Conservation (phyloP, 2,888 invertebrate species). For the Cephus rjabovi region DNA sequence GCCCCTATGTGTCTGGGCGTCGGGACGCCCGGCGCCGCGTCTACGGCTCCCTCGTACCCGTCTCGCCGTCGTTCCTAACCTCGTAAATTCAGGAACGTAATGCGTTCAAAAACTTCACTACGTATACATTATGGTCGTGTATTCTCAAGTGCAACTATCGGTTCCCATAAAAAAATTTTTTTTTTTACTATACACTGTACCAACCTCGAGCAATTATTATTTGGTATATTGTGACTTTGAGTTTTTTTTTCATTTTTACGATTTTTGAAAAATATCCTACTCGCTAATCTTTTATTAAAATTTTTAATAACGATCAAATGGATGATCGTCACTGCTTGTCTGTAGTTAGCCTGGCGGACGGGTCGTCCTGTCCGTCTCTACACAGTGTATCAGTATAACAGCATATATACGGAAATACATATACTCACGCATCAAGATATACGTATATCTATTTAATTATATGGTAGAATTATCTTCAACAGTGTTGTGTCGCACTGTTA, state of each 20-base stretch:
- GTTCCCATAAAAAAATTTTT: background rate
- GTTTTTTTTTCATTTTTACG: no score
- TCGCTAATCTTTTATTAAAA: background rate
- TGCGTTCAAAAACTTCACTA: background rate
- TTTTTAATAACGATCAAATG: background rate
- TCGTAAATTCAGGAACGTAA: conserved; percentile 40
- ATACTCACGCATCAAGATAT: background rate
- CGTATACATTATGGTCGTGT: background rate
- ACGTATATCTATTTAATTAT: background rate
- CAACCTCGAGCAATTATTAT: background rate
- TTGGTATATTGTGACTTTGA: no score
- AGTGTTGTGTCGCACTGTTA: background rate
- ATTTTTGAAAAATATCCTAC: background rate
- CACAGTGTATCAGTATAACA: background rate
- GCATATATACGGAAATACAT: background rate
- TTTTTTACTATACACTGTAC: background rate
- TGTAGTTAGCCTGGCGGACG: background rate
- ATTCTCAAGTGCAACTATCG: background rate
- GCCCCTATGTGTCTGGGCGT: conserved; percentile 55
- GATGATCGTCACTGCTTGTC: background rate
- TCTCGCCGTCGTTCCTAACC: conserved; percentile 20
- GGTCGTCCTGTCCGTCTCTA: background rate
- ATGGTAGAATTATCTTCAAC: background rate
- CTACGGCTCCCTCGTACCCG: conserved; percentile 28
- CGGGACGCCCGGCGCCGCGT: conserved; percentile 57